phyloP scores from a whole-genome alignment of 92 coral and sea anemone genomes.

The Parazoanthus swiftii region DNA sequence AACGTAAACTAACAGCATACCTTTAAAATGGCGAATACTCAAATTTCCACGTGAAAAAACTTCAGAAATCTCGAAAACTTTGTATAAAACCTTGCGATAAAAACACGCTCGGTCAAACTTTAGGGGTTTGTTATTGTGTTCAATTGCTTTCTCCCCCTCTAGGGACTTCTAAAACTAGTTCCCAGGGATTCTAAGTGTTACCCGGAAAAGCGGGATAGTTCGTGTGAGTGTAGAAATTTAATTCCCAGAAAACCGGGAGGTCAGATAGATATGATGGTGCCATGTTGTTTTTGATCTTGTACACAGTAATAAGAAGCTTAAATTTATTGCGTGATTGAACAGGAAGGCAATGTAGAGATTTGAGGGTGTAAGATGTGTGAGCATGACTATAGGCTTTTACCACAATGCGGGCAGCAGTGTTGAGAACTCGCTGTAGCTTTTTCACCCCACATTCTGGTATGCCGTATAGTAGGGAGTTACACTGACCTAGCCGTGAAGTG shows the following conservation, averaged over 20 bases:
- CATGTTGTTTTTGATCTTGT: too few relatives aligned
- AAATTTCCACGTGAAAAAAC: neutral
- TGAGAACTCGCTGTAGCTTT: too few relatives aligned
- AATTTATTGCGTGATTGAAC: too few relatives aligned
- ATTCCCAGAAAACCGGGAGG: neutral
- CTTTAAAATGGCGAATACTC: neutral
- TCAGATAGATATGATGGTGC: too few relatives aligned
- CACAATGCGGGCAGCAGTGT: too few relatives aligned
- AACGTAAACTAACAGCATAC: neutral
- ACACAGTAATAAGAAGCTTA: too few relatives aligned
- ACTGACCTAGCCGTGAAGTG: too few relatives aligned
- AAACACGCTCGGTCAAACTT: neutral
- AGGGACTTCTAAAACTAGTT: neutral
- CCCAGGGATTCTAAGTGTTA: neutral
- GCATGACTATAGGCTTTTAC: too few relatives aligned
- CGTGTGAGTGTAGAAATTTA: conserved; percentile 2
- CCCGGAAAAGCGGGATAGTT: conserved; percentile 7
- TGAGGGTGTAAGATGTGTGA: too few relatives aligned
- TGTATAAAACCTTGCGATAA: conserved; percentile 7
- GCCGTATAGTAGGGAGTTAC: too few relatives aligned
- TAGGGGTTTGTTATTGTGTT: neutral
- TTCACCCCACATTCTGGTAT: too few relatives aligned
- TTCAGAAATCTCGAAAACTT: neutral
- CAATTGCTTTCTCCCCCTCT: conserved; percentile 3
- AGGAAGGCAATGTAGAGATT: too few relatives aligned